phyloP scores from a whole-genome alignment of 2,113 vertebrate species.

The Limanda limanda region DNA sequence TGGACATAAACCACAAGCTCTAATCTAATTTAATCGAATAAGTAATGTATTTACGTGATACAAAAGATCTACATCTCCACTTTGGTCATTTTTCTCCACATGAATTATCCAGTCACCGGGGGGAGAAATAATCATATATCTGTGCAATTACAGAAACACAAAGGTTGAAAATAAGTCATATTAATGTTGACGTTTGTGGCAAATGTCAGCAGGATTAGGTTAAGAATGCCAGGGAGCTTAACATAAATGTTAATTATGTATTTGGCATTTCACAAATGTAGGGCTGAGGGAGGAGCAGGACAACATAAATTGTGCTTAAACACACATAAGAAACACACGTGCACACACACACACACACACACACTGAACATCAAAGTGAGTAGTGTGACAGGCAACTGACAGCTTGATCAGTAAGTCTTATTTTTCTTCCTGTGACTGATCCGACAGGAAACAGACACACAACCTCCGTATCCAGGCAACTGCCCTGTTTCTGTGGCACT shows the following conservation, averaged over 20 bases:
- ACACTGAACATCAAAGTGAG: conserved; percentile 37
- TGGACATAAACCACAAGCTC: neutral
- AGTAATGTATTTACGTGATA: neutral
- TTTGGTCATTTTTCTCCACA: neutral
- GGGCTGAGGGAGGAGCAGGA: conserved; percentile 5
- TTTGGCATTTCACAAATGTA: conserved; percentile 59
- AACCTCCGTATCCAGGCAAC: conserved; percentile 75
- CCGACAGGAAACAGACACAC: conserved; percentile 67
- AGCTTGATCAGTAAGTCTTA: conserved; percentile 67
- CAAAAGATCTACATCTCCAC: neutral
- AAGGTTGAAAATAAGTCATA: conserved; percentile 9
- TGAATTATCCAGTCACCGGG: neutral
- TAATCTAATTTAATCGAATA: neutral
- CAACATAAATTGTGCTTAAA: conserved; percentile 26
- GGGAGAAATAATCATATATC: neutral
- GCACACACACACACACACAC: conserved; percentile 3
- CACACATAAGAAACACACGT: neutral
- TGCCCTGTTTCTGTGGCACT: conserved; percentile 49
- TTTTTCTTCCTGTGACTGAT: conserved; percentile 64
- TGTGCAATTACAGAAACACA: neutral
- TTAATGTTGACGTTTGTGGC: conserved; percentile 29
- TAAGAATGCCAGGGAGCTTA: conserved; percentile 21
- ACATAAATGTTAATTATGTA: conserved; percentile 60
- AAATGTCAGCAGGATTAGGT: conserved; percentile 53
- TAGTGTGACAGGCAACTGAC: conserved; percentile 51